Evolutionary conservation across 2,113 vertebrate species (phyloP), one percentile per base, ranked within the genome.

Genomic region (Hipposideros armiger): DNA sequence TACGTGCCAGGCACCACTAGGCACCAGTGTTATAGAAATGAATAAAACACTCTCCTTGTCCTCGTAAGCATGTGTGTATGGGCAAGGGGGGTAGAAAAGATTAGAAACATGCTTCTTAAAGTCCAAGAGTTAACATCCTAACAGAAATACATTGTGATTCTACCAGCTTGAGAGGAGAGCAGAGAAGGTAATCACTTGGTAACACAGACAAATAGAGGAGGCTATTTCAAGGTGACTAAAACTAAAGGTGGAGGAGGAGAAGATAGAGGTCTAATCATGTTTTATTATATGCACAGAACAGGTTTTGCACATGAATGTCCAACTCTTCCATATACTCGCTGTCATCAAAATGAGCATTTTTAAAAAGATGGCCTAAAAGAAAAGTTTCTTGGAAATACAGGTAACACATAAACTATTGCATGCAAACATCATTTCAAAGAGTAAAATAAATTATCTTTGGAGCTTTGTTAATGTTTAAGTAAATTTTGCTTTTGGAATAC

Each of bases 301-400:
- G 58, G 5, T 74, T 93, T 81, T 26, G 24, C 47, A 86, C 58
- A 85, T 67, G 30, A 52, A 26, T n/a, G 15, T 36, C 58, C 36
- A 80, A 22, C 16, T 19, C 30, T 81, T 77, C 22, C 14, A 56
- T 54, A 64, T 36, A 58, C 17, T 78, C 45, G 52, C 4, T 50
- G 80, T 73, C 91, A 87, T 64, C 73, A 92, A 96, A 93, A 62
- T 20, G 22, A 70, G 50, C 64, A 14, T 78, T 69, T 78, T 86
- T 90, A 13, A 73, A 89, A 89, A 93, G 42, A 83, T 50, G 73
- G 11, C 6, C 69, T 70, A 62, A 72, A 82, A 60, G 66, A 62
- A 76, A 80, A 67, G 7, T 77, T 72, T 92, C 76, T 90, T 74
- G 64, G 89, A 90, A 87, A 92, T 67, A 62, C 32, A 90, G 76